Conservation (phyloP, 2,113 vertebrate genomes). For the Chaenogobius annularis region DNA sequence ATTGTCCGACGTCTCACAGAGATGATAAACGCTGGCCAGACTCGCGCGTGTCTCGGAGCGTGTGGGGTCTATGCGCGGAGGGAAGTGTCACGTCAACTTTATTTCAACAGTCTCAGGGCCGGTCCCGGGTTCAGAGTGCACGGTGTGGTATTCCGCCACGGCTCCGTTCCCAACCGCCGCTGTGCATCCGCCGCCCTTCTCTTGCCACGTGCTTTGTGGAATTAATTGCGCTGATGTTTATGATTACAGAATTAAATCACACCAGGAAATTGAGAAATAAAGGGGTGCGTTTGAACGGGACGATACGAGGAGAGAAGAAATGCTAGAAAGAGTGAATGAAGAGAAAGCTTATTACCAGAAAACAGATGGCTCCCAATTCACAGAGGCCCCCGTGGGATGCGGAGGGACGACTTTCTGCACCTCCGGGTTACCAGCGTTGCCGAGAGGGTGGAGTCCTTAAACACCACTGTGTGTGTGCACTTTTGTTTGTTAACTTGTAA, state of each 20-base stretch:
- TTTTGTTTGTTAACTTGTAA: conserved; percentile 72
- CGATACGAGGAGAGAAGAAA: conserved; percentile 22
- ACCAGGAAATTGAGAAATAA: conserved; percentile 21
- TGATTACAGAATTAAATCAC: conserved; percentile 2
- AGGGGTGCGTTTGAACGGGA: neutral
- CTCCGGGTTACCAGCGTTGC: conserved; percentile 67
- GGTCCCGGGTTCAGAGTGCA: conserved; percentile 67
- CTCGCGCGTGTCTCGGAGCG: conserved; percentile 41
- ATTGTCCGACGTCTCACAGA: conserved; percentile 20
- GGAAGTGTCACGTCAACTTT: conserved; percentile 73
- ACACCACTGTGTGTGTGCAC: conserved; percentile 61
- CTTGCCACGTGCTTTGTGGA: conserved; percentile 9
- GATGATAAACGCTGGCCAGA: conserved; percentile 20
- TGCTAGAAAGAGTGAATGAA: conserved; percentile 59
- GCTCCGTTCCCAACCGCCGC: conserved; percentile 13
- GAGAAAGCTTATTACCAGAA: conserved; percentile 79
- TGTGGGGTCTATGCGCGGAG: conserved; percentile 56
- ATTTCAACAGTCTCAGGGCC: conserved; percentile 63
- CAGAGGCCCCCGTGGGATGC: conserved; percentile 66
- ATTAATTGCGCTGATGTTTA: conserved; percentile 27
- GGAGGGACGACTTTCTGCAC: conserved; percentile 75
- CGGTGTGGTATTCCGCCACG: conserved; percentile 64
- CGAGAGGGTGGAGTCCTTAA: conserved; percentile 66
- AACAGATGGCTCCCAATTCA: conserved; percentile 82
- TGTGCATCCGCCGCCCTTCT: conserved; percentile 38